These are phyloP conservation scores for Malurus melanocephalus DNA, from an alignment of 2,113 vertebrate species.

Conservation along the genomic window DNA sequence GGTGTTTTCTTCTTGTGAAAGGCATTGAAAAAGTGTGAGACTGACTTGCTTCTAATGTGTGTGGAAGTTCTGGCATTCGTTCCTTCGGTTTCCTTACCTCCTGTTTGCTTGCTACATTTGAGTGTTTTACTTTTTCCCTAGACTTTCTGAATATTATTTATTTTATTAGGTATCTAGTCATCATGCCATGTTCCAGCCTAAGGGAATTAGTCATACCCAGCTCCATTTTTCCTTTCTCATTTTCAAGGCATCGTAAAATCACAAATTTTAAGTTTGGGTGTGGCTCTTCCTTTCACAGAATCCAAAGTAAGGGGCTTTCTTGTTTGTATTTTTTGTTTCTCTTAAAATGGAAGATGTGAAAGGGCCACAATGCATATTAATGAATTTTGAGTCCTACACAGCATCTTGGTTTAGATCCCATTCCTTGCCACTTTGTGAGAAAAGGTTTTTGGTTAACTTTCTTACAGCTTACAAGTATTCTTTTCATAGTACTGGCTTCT, in stretches of 20 bases:
- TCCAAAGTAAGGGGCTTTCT: not conserved
- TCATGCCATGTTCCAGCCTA: not conserved
- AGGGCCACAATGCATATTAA: not conserved
- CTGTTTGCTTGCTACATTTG: not conserved
- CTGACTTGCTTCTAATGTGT: not conserved
- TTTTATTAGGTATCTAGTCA: not conserved
- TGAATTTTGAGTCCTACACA: not conserved
- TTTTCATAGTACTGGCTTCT: not conserved
- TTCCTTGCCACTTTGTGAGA: not conserved
- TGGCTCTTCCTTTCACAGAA: not conserved
- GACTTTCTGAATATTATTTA: not conserved
- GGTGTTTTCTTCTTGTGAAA: not conserved
- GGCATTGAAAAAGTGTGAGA: not conserved
- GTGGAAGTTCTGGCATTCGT: not conserved
- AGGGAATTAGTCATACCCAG: not conserved
- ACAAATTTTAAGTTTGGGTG: not conserved
- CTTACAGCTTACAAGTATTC: not conserved
- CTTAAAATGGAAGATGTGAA: not conserved
- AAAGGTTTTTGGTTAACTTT: not conserved
- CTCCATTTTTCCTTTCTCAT: not conserved
- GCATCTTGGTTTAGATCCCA: not conserved
- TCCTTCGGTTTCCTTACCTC: not conserved
- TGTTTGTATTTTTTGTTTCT: not conserved
- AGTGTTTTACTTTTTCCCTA: not conserved
- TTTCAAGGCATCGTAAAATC: not conserved